Conservation (phyloP, 2,797 vertebrate genomes). For the Siniperca scherzeri region DNA sequence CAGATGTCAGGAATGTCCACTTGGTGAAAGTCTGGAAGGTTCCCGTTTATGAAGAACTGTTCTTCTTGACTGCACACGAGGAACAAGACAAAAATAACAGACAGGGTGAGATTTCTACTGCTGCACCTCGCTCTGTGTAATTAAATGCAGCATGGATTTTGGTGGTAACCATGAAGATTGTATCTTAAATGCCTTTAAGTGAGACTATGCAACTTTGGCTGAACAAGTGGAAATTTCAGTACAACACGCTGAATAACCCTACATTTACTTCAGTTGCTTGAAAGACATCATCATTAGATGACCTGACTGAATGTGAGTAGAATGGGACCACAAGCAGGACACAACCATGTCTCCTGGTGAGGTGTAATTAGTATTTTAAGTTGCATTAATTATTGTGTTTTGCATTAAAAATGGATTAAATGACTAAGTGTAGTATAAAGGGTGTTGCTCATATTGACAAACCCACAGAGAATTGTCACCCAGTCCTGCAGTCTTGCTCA, state of each 20-base stretch:
- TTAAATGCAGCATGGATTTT: not conserved
- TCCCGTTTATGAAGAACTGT: slow-evolving; percentile 85
- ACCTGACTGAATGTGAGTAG: too few species aligned
- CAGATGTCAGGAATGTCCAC: slow-evolving; percentile 85
- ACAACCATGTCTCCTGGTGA: not conserved
- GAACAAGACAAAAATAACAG: slow-evolving; percentile 4
- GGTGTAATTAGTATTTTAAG: not conserved
- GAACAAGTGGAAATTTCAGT: not conserved
- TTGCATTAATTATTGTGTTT: not conserved
- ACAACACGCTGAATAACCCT: not conserved
- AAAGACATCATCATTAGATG: not conserved
- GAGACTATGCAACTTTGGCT: not conserved
- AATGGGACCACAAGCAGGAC: not conserved
- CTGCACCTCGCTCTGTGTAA: not conserved
- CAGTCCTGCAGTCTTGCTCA: not conserved
- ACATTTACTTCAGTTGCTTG: not conserved
- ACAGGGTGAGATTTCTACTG: not conserved
- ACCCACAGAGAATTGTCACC: not conserved
- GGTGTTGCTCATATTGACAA: not conserved
- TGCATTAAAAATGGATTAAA: not conserved
- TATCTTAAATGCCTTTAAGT: not conserved
- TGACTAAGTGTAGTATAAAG: not conserved
- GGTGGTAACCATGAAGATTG: not conserved
- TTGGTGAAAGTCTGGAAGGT: slow-evolving; percentile 86
- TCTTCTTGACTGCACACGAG: slow-evolving; percentile 80